Conservation (phyloP, 1,140 invertebrate species). For the Diabrotica virgifera region DNA sequence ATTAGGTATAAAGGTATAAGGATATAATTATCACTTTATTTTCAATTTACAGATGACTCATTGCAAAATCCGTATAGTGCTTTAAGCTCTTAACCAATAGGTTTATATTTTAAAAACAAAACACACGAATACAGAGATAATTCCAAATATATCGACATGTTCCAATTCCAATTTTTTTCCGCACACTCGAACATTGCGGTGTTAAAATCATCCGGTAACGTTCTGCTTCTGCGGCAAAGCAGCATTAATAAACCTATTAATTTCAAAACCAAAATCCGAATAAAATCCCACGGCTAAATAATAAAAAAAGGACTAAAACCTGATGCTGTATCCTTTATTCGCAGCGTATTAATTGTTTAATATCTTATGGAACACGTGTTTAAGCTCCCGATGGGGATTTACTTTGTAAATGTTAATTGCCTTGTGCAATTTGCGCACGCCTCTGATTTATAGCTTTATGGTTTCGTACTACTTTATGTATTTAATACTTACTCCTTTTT, state of each 20-base stretch:
- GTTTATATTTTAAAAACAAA: too few relatives aligned
- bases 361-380: conserved; percentile 47
- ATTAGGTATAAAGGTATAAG: too few relatives aligned
- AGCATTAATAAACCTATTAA: conserved; percentile 41
- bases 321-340: conserved; percentile 31
- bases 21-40: too few relatives aligned
- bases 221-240: conserved; percentile 20
- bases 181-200: not conserved
- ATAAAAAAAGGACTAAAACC: conserved; percentile 38
- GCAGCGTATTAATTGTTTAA: conserved; percentile 46
- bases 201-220: conserved; percentile 18
- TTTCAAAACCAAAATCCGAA: conserved; percentile 38
- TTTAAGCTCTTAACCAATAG: too few relatives aligned
- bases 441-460: conserved; percentile 24
- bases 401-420: conserved; percentile 47
- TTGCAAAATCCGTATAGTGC: too few relatives aligned
- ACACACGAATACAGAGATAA: conserved; percentile 4
- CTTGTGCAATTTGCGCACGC: conserved; percentile 17
- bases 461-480: conserved; percentile 8
- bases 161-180: not conserved
- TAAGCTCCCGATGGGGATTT: conserved; percentile 45
- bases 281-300: conserved; percentile 39
- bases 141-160: conserved; percentile 15
- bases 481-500: not conserved
- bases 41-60: too few relatives aligned